These are phyloP conservation scores for Lochmaea crataegi DNA, from an alignment of 2,888 invertebrate species.

Conservation along the genomic window DNA sequence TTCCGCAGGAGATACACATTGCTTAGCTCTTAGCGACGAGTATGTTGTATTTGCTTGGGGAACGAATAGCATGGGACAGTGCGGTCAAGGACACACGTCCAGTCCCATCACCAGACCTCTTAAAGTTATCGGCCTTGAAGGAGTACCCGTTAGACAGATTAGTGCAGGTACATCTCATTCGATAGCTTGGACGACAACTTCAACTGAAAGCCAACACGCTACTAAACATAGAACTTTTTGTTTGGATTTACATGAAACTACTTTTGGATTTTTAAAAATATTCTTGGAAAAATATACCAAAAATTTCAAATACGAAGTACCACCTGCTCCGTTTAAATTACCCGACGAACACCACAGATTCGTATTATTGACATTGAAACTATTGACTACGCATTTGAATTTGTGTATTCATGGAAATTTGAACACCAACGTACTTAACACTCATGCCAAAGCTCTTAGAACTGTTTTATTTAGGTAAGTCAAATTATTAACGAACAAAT, in stretches of 20 bases:
- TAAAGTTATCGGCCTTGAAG: slow-evolving; percentile 69
- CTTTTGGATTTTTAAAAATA: slow-evolving; percentile 68
- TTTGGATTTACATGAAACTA: slow-evolving; percentile 72
- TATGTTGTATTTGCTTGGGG: slow-evolving; percentile 71
- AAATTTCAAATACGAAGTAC: slow-evolving; percentile 63
- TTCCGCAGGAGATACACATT: slow-evolving; percentile 72
- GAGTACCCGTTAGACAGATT: slow-evolving; percentile 69
- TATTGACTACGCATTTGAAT: slow-evolving; percentile 71
- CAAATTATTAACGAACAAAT: too few species aligned
- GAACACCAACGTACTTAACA: slow-evolving; percentile 65
- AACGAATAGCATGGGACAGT: slow-evolving; percentile 75
- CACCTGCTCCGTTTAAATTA: slow-evolving; percentile 67
- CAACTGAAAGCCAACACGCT: slow-evolving; percentile 66
- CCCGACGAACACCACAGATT: slow-evolving; percentile 69
- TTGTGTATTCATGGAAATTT: slow-evolving; percentile 69
- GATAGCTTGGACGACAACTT: slow-evolving; percentile 70
- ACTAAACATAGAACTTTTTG: slow-evolving; percentile 72
- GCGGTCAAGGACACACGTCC: slow-evolving; percentile 72
- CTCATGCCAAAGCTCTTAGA: slow-evolving; percentile 68
- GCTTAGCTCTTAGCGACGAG: slow-evolving; percentile 70
- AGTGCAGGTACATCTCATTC: slow-evolving; percentile 75
- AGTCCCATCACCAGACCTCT: slow-evolving; percentile 70
- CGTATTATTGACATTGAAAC: slow-evolving; percentile 69
- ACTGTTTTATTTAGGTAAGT: slow-evolving; percentile 69
- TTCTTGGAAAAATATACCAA: slow-evolving; percentile 71